A percentile compares a stretch with the other conserved stretches of the same genome.
phyloP scores from a whole-genome alignment of 2,797 vertebrate species.

The Sternarchorhynchus goeldii region DNA sequence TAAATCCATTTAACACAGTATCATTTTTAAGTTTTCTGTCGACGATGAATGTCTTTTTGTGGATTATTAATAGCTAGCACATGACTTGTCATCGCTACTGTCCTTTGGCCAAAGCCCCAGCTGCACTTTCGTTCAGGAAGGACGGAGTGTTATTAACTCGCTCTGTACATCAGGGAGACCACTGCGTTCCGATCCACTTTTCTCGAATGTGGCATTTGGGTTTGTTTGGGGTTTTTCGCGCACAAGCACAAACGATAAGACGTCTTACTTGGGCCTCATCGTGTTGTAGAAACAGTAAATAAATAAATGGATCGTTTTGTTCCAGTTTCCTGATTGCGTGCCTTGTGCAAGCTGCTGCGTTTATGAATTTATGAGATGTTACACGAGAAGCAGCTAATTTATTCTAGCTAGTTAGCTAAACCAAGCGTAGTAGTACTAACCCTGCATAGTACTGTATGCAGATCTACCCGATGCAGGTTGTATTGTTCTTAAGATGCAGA shows the following conservation, averaged over 20 bases:
- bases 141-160: too few species aligned
- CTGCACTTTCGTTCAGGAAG: too few species aligned
- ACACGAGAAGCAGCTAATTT: not conserved
- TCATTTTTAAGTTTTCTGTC: not conserved
- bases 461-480: not conserved
- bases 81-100: not conserved
- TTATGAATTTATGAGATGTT: not conserved
- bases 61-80: not conserved
- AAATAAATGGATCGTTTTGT: too few species aligned
- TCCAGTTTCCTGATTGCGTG: constrained; percentile 4
- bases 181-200: too few species aligned
- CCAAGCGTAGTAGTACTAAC: too few species aligned
- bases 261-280: not conserved
- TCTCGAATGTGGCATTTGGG: too few species aligned
- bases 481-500: not conserved
- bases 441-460: not conserved
- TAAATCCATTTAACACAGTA: too few species aligned
- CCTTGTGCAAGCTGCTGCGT: not conserved
- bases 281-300: not conserved
- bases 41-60: too few species aligned
- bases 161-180: too few species aligned
- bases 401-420: too few species aligned
- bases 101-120: not conserved
- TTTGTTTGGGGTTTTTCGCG: too few species aligned
- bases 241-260: too few species aligned